Evolutionary conservation across 2,113 vertebrate genomes (phyloP), one percentile per base, ranked within the genome.

Genomic region (Aegithalos caudatus): DNA sequence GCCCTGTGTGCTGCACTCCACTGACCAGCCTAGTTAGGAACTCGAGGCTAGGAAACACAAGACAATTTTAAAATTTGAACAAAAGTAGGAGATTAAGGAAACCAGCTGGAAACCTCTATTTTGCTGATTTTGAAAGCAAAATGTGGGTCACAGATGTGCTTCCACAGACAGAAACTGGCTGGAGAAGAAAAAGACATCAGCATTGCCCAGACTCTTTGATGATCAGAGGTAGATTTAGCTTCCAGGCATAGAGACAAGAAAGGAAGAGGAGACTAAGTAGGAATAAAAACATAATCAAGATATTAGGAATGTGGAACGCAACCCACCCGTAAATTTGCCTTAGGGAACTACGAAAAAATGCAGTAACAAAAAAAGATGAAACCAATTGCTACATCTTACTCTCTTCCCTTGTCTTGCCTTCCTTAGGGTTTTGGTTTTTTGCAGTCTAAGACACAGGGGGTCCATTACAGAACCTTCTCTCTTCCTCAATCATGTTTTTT

Each of bases 131-230:
- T 94, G 84, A 95, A 95, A 81, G 91, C 87, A 85, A 89, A 97
- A 96, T 96, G 74, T 97, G 93, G 95, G 95, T 94, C 96, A 93
- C 91, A 95, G 91, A 97, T 95, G 94, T 92, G 92, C 81, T 88
- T 82, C 79, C 29, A 82, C 50, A 61, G 87, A 95, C 89, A 93
- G 71, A 79, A 94, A 80, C 82, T 82, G 87, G 81, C 87, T 93
- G 62, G 85, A 93, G 90, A 96, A 96, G 96, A 95, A 91, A 94
- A 95, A 94, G 74, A 72, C 93, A 90, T 87, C 84, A 92, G 50
- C 89, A 73, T 38, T 95, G 92, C 74, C 85, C 81, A 51, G 90
- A 77, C 50, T 76, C 90, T 95, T 96, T 97, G 94, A 95, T 96
- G 94, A 96, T 95, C 93, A 90, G 94, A 95, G 90, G 96, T 95